Percentiles rank a stretch among this genome's conserved stretches.
Conservation (phyloP, 2,888 invertebrate genomes). For the Melanostoma scalare region DNA sequence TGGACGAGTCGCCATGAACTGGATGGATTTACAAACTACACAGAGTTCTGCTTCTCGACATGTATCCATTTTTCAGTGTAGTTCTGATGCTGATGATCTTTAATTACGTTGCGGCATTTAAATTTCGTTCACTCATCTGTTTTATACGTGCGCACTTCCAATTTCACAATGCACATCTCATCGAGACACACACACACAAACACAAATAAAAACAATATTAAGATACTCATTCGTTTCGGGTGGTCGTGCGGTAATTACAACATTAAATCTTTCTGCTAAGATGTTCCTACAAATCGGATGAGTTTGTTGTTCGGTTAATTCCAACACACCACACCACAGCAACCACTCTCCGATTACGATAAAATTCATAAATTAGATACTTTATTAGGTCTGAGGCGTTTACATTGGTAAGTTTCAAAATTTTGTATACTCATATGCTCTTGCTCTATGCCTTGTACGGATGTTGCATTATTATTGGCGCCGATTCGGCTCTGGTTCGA, state of each 20-base stretch:
- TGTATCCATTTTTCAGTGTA: slow-evolving; percentile 7
- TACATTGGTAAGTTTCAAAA: slow-evolving; percentile 57
- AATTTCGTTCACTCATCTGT: slow-evolving; percentile 73
- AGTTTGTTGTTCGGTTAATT: slow-evolving; percentile 16
- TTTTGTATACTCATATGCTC: slow-evolving; percentile 16
- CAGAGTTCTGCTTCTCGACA: slow-evolving; percentile 2
- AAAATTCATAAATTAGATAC: slow-evolving; percentile 72
- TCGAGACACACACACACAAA: slow-evolving; percentile 20
- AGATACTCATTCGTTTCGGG: slow-evolving; percentile 48
- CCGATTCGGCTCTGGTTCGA: slow-evolving; percentile 69
- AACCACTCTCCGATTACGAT: slow-evolving; percentile 67
- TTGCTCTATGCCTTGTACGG: slow-evolving; percentile 23
- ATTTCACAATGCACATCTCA: slow-evolving; percentile 67
- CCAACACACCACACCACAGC: slow-evolving; percentile 56
- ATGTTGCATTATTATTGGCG: slow-evolving; percentile 51
- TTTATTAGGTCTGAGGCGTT: slow-evolving; percentile 63
- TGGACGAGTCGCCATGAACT: neutral
- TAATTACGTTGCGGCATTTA: slow-evolving; percentile 71
- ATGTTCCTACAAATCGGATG: slow-evolving; percentile 57
- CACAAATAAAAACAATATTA: neutral
- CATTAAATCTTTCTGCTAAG: slow-evolving; percentile 64
- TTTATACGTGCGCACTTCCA: slow-evolving; percentile 69
- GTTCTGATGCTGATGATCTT: slow-evolving; percentile 61
- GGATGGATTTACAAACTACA: slow-evolving; percentile 16
- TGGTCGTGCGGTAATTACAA: slow-evolving; percentile 69